phyloP scores from a whole-genome alignment of 2,797 vertebrate genomes.

The Galagoides demidoff region DNA sequence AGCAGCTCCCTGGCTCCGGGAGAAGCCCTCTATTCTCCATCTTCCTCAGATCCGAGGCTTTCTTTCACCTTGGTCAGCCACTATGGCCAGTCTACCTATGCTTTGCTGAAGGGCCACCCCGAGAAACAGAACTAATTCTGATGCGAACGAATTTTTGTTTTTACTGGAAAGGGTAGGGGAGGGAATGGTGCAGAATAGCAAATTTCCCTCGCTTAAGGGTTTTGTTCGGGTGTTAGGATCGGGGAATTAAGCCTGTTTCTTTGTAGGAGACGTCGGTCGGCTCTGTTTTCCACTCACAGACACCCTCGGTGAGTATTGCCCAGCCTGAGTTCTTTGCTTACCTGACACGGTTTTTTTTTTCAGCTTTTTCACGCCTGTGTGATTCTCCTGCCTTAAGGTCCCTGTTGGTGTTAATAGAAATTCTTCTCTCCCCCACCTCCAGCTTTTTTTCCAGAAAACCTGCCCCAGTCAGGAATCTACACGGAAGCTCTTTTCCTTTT shows the following conservation, averaged over 20 bases:
- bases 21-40: neutral
- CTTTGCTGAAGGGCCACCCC: neutral
- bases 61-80: neutral
- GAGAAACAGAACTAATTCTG: neutral
- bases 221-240: neutral
- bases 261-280: neutral
- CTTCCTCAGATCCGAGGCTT: neutral
- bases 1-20: neutral
- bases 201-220: neutral
- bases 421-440: fast-evolving
- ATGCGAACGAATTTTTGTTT: neutral
- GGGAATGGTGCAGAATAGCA: neutral
- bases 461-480: neutral
- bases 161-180: neutral
- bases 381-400: neutral
- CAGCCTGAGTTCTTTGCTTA: neutral
- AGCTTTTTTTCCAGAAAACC: neutral
- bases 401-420: too few species aligned
- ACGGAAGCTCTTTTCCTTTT: neutral
- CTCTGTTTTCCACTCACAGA: neutral
- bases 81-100: neutral
- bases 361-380: neutral
- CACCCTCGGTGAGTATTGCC: neutral
- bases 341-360: neutral
- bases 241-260: neutral